Base-by-base conservation (phyloP, 1,140 invertebrate genomes). In the Drosophila ironensis region DNA sequence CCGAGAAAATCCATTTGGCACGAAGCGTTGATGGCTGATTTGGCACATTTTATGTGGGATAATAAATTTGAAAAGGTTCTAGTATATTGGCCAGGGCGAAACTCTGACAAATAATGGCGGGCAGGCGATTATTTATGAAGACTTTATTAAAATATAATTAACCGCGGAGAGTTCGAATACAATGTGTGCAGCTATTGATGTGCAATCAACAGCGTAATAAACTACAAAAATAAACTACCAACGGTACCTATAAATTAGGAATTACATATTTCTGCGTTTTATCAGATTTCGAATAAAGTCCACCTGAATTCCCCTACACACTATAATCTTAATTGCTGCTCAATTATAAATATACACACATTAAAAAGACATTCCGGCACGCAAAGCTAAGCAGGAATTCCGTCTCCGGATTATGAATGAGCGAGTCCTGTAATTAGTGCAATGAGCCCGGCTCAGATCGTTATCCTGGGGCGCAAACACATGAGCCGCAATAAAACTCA, bases 401-500 rank as follows among this genome's bases (percentile, higher is more conserved):
- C 56, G 64, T 82, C 50, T 46, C 11, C 25, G 70, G 68, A 41
- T 67, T 71, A 72, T 78, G 75, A 80, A 74, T 68, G n/a, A 60
- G 22, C 53, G 53, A 54, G 28, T 77, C 44, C 50, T 53, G 61
- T 84, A 84, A 84, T 84, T 84, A 84, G 80, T 74, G 73, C 63
- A 81, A 81, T 68, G 67, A 60, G 61, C 68, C 52, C 54, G 52
- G 47, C 53, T 51, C 47, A 53, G 80, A 84, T 84, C 28, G 51
- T 75, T 74, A 86, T 84, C 80, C 54, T 24, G 40, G 11, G 38
- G 59, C 20, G 27, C 50, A 57, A 60, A 60, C 68, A 72, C 54
- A 72, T 60, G 68, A 45, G 60, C 25, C 51, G 56, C 80, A 86
- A 84, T 86, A 86, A 86, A 86, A 84, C 80, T 71, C 74, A 72